Evolutionary conservation across 1,140 invertebrate genomes (phyloP), one percentile per base, ranked within the genome.

Genomic region (Lanistes nyassanus): DNA sequence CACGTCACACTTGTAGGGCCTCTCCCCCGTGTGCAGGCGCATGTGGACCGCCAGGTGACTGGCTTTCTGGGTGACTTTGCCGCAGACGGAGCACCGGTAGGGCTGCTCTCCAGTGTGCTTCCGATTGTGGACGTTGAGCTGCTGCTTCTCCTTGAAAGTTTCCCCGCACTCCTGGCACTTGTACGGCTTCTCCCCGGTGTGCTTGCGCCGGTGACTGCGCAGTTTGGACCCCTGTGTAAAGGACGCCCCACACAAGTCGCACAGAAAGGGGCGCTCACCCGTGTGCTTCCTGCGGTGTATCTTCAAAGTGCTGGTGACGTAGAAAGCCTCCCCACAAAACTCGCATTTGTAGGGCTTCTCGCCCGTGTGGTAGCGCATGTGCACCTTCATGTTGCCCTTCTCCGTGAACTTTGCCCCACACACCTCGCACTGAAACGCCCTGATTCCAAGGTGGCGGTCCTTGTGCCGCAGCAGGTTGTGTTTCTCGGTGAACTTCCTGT

Each of bases 301-400:
- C 3, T 65, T 58, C 7, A 76, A 34, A 3, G 37, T 66, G 21
- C 39, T 62, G 16, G 29, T 65, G 29, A 55, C 34, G 19, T 47
- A 56, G 47, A 65, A 76, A 0, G 23, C 60, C 36, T 65, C 60
- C 1, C 95, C 95, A 88, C 95, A 97, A 62, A 93, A 94, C 91
- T 96, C 94, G 86, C 95, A 97, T 36, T 92, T 92, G 83, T 95
- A 96, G 19, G 95, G 95, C 86, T 95, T 95, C 86, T 96, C 95
- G 0, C 95, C 95, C 4, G 94, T 95, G 81, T 92, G 94, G 16
- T 77, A 81, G 53, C 79, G 75, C 42, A 71, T 60, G 66, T 83
- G 82, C 85, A 97, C 97, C 91, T 97, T 96, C 16, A 95, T 88
- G 4, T 94, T 94, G 81, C 93, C 93, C 3, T 92, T 92, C 0